Base-by-base conservation (phyloP, 2,888 invertebrate genomes). In the Agrenia bidenticulata region DNA sequence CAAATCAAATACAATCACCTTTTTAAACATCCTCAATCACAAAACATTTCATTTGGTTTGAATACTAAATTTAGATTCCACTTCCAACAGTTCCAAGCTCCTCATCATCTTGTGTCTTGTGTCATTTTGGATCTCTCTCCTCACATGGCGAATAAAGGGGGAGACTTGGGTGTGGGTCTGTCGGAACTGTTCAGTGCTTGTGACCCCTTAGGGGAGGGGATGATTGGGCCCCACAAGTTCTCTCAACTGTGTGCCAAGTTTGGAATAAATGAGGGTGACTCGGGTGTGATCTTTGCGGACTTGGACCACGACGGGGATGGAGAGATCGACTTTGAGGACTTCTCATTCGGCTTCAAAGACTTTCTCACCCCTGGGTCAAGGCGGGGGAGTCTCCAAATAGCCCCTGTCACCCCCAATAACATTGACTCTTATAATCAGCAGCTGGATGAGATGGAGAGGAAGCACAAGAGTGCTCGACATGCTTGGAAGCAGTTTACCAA, bases 301-400 rank as follows among this genome's bases (percentile, higher is more conserved):
- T 77, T 84, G 60, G 84, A 84, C 73, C 80, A 80, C 61, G 83
- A 84, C 73, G 81, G 81, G 2, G 84, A 84, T 75, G 84, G 83
- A 0, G 76, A 79, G 61, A 83, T 84, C 65, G 81, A 81, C 67
- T 80, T 83, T 62, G 79, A 80, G 1, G 84, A 84, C 76, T 84
- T 84, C 73, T 79, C 81, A 2, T 78, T 79, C 60, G 84, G 84
- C 2, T 84, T 84, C 65, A 74, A 79, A 1, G 81, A 81, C 63
- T 80, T 79, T 67, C 67, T 80, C 2, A 74, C 75, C 9, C 78
- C 78, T 2, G 77, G 76, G 5, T 72, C 77, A 15, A 57, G 77
- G 42, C 60, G 76, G 37, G 77, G 75, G 9, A 78, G 75, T 13
- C 69, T 73, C 24, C 71, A 72, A 55, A 67, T 77, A 26, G 63